Evolutionary conservation across 2,797 vertebrate species (phyloP).

Genomic region (Mormyrops attenuatus): DNA sequence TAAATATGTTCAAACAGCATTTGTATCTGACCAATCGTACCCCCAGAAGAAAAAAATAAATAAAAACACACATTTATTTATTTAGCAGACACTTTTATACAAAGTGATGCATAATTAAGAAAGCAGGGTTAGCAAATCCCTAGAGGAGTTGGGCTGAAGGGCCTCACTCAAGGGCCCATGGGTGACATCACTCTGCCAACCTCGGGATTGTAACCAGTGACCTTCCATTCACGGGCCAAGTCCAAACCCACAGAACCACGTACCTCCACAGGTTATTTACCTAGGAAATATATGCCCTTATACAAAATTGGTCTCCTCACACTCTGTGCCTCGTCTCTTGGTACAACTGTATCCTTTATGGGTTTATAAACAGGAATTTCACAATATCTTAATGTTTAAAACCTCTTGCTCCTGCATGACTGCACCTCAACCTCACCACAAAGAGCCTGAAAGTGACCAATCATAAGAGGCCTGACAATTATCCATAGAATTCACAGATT

Average conservation of each 20-base stretch:
- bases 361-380: neutral
- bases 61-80: neutral
- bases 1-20: neutral
- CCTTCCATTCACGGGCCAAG: neutral
- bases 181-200: neutral
- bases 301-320: neutral
- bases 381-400: neutral
- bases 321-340: neutral
- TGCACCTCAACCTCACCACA: neutral
- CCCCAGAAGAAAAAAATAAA: neutral
- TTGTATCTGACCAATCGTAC: neutral
- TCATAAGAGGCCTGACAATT: neutral
- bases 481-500: neutral
- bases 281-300: neutral
- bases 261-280: neutral
- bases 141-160: neutral
- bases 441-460: neutral
- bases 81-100: neutral
- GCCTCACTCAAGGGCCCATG: neutral
- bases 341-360: neutral
- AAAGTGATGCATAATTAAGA: neutral
- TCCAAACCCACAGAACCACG: neutral
- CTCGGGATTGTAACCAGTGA: neutral
- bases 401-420: neutral
- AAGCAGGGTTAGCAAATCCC: neutral